These are phyloP conservation scores for Pseudotriccus pelzelni DNA, from an alignment of 2,797 vertebrate genomes.

Conservation along the genomic window DNA sequence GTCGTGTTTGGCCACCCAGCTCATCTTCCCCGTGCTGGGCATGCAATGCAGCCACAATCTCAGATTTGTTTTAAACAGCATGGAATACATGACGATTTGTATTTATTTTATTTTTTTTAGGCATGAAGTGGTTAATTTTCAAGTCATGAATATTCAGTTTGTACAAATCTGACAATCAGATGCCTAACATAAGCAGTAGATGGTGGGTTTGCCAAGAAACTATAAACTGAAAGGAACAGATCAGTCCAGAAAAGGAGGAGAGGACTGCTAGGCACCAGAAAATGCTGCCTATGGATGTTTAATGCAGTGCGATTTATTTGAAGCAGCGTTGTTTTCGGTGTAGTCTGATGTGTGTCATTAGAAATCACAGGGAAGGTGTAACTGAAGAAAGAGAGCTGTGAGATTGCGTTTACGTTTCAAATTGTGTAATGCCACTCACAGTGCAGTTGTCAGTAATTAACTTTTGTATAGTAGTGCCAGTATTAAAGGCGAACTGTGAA, in stretches of 20 bases:
- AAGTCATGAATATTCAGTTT: constrained; percentile 76
- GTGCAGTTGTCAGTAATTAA: constrained; percentile 47
- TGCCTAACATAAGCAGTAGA: constrained; percentile 78
- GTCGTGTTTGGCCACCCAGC: background rate
- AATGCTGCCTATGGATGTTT: constrained; percentile 32
- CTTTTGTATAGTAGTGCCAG: background rate
- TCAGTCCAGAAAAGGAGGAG: constrained; percentile 71
- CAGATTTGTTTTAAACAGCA: background rate
- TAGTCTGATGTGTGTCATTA: constrained; percentile 43
- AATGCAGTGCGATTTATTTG: constrained; percentile 7
- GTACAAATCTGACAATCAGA: constrained; percentile 78
- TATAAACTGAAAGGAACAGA: constrained; percentile 75
- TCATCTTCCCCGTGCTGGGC: background rate
- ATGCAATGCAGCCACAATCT: background rate
- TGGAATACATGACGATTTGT: background rate
- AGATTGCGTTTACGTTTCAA: constrained; percentile 43
- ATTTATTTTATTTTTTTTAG: background rate
- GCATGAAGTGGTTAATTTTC: constrained; percentile 73
- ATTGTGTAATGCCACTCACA: constrained; percentile 43
- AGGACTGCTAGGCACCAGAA: constrained; percentile 35
- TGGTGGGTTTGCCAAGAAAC: constrained; percentile 75
- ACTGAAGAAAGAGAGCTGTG: constrained; percentile 29
- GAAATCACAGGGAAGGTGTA: constrained; percentile 41
- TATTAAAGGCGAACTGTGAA: background rate
- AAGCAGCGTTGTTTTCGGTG: background rate